Conservation (phyloP, 1,140 invertebrate genomes). For the Bradynema listronoti region DNA sequence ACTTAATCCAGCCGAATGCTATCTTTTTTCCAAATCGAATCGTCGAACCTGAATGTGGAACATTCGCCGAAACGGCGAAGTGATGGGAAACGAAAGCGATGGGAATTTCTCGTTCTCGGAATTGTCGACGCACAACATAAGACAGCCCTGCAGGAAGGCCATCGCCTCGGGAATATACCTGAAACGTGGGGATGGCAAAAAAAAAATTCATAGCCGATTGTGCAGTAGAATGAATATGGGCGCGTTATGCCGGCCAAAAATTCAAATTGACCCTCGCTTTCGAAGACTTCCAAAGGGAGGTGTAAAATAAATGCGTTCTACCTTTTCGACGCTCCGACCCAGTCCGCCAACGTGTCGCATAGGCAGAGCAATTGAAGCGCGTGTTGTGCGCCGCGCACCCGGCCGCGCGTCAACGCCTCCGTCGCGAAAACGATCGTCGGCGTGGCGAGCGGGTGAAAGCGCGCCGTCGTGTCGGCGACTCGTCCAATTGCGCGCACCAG, state of each 20-base stretch:
- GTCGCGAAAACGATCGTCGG: constrained; percentile 1
- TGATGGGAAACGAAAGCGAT: neutral
- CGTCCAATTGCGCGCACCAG: too few relatives aligned
- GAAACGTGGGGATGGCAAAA: neutral
- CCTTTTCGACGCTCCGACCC: neutral
- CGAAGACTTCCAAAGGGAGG: neutral
- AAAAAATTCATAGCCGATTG: neutral
- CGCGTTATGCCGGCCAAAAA: neutral
- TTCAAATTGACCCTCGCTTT: neutral
- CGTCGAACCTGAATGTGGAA: neutral
- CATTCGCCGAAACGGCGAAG: neutral
- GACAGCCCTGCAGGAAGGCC: constrained; percentile 2
- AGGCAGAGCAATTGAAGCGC: neutral
- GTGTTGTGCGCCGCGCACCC: neutral
- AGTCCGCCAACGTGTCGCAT: neutral
- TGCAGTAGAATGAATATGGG: neutral
- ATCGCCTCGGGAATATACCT: constrained; percentile 7
- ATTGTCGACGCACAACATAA: constrained; percentile 1
- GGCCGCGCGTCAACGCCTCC: neutral
- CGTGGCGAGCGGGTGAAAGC: neutral
- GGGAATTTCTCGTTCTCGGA: neutral
- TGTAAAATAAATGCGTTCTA: neutral
- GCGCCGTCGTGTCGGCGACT: too few relatives aligned
- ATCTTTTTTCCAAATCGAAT: too few relatives aligned
- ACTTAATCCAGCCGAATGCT: too few relatives aligned